phyloP scores from a whole-genome alignment of 2,888 invertebrate genomes.

The Beris chalybata region DNA sequence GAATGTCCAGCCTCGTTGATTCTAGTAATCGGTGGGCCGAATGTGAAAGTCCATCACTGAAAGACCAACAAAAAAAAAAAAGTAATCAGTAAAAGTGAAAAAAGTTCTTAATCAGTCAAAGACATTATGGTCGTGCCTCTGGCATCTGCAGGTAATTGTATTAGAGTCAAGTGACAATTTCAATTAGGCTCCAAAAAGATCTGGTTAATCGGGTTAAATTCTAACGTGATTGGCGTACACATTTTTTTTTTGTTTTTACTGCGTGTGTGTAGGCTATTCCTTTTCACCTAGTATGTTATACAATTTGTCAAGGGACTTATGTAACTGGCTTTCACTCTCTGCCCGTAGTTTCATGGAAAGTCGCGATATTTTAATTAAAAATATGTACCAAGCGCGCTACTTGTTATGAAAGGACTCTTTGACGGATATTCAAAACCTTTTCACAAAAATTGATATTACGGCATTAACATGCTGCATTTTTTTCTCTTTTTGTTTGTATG shows the following conservation, averaged over 20 bases:
- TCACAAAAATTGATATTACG: no score
- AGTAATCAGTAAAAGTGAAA: neutral
- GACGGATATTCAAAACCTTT: no score
- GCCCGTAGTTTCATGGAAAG: neutral
- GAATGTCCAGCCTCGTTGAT: conserved; percentile 70
- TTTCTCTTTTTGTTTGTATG: no score
- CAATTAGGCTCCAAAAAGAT: neutral
- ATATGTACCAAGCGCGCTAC: neutral
- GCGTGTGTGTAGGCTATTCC: no score
- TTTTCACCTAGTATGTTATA: no score
- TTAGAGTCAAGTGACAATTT: conserved; percentile 1
- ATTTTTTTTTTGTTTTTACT: no score
- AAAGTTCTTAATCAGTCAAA: neutral
- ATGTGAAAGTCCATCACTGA: conserved; percentile 83
- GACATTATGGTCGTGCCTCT: neutral
- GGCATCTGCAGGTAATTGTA: neutral
- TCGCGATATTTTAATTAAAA: neutral
- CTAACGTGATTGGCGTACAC: no score
- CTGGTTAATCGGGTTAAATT: neutral
- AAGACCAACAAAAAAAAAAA: neutral
- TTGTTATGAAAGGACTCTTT: neutral
- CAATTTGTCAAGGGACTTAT: no score
- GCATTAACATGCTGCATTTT: no score
- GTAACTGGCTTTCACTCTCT: no score
- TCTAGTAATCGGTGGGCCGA: conserved; percentile 69